These are phyloP conservation scores for Nothoprocta pentlandii DNA, from an alignment of 2,113 vertebrate genomes.

Conservation along the genomic window DNA sequence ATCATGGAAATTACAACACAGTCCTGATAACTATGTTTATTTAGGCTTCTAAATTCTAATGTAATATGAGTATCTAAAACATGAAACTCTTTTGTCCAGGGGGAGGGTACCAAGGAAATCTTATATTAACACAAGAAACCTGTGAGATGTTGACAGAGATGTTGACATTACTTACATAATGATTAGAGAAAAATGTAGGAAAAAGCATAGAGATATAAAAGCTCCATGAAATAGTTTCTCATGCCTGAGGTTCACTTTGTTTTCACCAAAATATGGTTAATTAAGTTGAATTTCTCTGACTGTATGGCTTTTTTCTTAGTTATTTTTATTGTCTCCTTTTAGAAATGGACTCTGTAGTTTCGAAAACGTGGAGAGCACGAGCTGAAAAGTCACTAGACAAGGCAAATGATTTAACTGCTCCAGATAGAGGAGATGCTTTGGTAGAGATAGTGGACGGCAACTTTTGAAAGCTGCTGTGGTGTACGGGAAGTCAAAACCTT, in stretches of 20 bases:
- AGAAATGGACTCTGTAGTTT: not conserved
- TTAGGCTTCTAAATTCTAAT: not conserved
- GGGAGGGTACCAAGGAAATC: not conserved
- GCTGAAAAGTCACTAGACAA: not conserved
- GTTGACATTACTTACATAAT: not conserved
- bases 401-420: not conserved
- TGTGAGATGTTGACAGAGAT: not conserved
- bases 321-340: not conserved
- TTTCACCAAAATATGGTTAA: too few relatives aligned
- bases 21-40: not conserved
- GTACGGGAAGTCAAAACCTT: not conserved
- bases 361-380: not conserved
- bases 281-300: not conserved
- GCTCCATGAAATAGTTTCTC: not conserved
- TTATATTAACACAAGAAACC: not conserved
- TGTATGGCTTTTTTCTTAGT: not conserved
- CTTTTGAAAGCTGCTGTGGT: not conserved
- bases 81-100: not conserved
- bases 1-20: not conserved
- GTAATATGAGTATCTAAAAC: not conserved
- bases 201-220: not conserved
- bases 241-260: not conserved
- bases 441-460: not conserved
- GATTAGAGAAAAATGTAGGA: not conserved
- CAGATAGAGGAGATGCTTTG: not conserved